Percentiles rank a stretch among this genome's conserved stretches.
Evolutionary conservation across 2,797 vertebrate genomes (phyloP).

Genomic region (Erpetoichthys calabaricus): DNA sequence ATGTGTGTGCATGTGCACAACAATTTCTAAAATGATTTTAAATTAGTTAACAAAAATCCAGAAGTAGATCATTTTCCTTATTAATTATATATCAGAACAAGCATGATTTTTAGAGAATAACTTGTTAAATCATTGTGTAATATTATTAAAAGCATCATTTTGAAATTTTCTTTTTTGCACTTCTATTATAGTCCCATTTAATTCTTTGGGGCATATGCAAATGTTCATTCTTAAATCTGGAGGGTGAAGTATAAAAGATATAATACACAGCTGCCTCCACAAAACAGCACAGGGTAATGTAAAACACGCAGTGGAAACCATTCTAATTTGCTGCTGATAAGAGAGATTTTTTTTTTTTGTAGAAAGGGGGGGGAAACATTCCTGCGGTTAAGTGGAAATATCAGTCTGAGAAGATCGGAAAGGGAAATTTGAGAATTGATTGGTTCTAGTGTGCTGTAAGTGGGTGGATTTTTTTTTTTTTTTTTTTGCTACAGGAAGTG

Average conservation of each 20-base stretch:
- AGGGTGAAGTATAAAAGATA: conserved; percentile 4
- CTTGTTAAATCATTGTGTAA: not conserved
- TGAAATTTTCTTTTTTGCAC: conserved; percentile 1
- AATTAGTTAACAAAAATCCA: too few species aligned
- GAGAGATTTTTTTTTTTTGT: conserved; percentile 15
- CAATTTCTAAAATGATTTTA: too few species aligned
- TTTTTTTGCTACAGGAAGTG: conserved; percentile 89
- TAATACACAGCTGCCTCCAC: conserved; percentile 4
- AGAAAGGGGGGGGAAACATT: conserved; percentile 30
- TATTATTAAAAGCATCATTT: conserved; percentile 1
- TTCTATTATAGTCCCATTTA: conserved; percentile 2
- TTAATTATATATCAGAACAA: too few species aligned
- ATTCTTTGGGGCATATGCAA: not conserved
- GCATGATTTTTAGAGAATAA: too few species aligned
- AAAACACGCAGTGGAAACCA: conserved; percentile 10
- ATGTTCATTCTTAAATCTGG: conserved; percentile 4
- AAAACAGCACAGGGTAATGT: conserved; percentile 3
- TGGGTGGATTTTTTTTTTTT: conserved; percentile 69
- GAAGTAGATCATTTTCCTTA: too few species aligned
- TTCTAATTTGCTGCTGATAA: conserved; percentile 15
- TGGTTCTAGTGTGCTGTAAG: conserved; percentile 84
- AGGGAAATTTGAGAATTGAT: conserved; percentile 83
- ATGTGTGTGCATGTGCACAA: too few species aligned
- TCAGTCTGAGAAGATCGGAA: conserved; percentile 49
- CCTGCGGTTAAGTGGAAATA: conserved; percentile 46